Percentiles rank a stretch among this genome's conserved stretches.
These are phyloP conservation scores for Aporophyla lueneburgensis DNA, from an alignment of 2,888 invertebrate species.

Conservation along the genomic window DNA sequence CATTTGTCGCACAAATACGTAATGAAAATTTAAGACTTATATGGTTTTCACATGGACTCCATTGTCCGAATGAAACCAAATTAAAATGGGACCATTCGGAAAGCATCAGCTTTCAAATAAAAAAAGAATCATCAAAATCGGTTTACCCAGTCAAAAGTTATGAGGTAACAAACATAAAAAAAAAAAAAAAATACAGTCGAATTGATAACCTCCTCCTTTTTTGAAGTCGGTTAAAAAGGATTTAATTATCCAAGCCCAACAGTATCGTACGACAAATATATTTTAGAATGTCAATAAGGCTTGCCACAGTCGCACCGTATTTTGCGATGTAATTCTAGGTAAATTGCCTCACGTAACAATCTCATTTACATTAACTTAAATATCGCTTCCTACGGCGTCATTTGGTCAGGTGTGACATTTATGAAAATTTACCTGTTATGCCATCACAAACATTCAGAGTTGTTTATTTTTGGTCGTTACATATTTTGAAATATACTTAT, in stretches of 20 bases:
- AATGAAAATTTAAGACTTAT: too few species aligned
- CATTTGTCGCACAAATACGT: too few species aligned
- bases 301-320: slow-evolving; percentile 13
- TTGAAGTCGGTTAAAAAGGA: too few species aligned
- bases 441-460: not conserved
- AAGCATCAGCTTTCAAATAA: too few species aligned
- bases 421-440: not conserved
- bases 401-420: not conserved
- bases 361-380: slow-evolving; percentile 50
- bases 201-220: too few species aligned
- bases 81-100: too few species aligned
- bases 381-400: not conserved
- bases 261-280: not conserved
- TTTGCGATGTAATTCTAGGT: slow-evolving; percentile 22
- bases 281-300: slow-evolving; percentile 10
- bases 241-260: not conserved
- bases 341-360: slow-evolving; percentile 46
- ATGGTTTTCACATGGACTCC: too few species aligned
- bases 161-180: too few species aligned
- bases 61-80: too few species aligned
- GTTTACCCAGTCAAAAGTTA: too few species aligned
- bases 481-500: not conserved
- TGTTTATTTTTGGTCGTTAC: not conserved
- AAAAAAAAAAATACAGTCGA: too few species aligned
- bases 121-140: too few species aligned